Conservation (phyloP, 2,797 vertebrate genomes). For the Crocidura indochinensis region DNA sequence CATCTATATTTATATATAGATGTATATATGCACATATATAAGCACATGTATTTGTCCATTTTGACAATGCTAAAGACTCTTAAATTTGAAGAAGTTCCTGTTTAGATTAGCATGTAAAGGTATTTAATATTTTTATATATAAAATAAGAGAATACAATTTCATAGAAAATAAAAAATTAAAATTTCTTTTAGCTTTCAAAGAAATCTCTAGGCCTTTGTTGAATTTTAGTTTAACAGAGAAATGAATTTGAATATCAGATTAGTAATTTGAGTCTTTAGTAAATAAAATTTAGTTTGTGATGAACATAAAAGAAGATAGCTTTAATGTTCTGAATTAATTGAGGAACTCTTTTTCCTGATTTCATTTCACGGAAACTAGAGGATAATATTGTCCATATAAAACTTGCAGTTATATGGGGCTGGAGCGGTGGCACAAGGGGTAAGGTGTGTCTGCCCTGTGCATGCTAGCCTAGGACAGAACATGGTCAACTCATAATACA, state of each 20-base stretch:
- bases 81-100: not conserved
- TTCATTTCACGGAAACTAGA: constrained; percentile 56
- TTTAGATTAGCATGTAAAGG: not conserved
- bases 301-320: not conserved
- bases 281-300: constrained; percentile 11
- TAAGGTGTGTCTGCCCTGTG: no score
- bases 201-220: constrained; percentile 13
- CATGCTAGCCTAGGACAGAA: no score
- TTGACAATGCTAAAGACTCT: not conserved
- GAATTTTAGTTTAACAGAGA: not conserved
- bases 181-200: not conserved
- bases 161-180: constrained; percentile 10
- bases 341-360: not conserved
- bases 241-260: not conserved
- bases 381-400: constrained; percentile 38
- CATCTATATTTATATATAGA: no score
- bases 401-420: not conserved
- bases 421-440: no score
- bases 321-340: constrained; percentile 52
- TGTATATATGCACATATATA: no score
- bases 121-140: not conserved
- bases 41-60: no score
- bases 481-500: no score
- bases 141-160: constrained; percentile 25
- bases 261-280: constrained; percentile 36